Evolutionary conservation across 2,797 vertebrate species (phyloP), one percentile per base, ranked within the genome.

Genomic region (Sebastes jordani): DNA sequence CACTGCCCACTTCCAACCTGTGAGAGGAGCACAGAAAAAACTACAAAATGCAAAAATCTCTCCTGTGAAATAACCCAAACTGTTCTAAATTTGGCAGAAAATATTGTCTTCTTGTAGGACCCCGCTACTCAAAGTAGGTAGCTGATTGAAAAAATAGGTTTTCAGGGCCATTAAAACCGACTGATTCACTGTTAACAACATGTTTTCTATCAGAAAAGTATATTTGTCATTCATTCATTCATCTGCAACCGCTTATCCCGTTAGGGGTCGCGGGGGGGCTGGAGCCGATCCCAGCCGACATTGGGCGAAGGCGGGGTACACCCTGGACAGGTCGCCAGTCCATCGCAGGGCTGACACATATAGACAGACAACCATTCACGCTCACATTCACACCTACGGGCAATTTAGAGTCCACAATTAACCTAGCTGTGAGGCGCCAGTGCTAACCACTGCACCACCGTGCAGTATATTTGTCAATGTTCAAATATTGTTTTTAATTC

Each of bases 401-500:
- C n/a, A n/a, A n/a, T n/a, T n/a, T n/a, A n/a, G n/a, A n/a, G n/a
- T n/a, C n/a, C n/a, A n/a, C n/a, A n/a, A n/a, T n/a, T n/a, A n/a
- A n/a, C n/a, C n/a, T n/a, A n/a, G n/a, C n/a, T n/a, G n/a, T n/a
- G n/a, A n/a, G n/a, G n/a, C n/a, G n/a, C n/a, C n/a, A n/a, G n/a
- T n/a, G n/a, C n/a, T n/a, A n/a, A n/a, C n/a, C n/a, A n/a, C n/a
- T n/a, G n/a, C n/a, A n/a, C n/a, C n/a, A n/a, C n/a, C n/a, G n/a
- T n/a, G n/a, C n/a, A 38, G 18, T 32, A 22, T 5, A 22, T 60
- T 64, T 63, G 61, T 73, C 36, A 46, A 4, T 58, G 27, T 65
- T 66, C 11, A 69, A 63, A 74, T 30, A 25, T 34, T 79, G 71
- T 54, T 81, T 58, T 69, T n/a, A 46, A 64, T 59, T 83, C 59